phyloP scores from a whole-genome alignment of 1,140 invertebrate genomes.

The Neodiprion virginianus region DNA sequence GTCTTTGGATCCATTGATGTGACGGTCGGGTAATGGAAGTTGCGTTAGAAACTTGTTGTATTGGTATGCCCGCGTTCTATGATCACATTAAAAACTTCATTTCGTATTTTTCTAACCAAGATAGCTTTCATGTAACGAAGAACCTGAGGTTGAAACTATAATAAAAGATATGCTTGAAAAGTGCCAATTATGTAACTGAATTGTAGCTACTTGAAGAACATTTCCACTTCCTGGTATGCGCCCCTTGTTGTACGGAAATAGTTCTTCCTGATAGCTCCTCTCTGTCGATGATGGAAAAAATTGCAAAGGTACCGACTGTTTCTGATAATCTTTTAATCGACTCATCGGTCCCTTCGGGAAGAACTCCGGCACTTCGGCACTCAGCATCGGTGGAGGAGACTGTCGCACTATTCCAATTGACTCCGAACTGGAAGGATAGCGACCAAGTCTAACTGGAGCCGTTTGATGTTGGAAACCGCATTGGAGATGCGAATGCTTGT shows the following conservation, averaged over 20 bases:
- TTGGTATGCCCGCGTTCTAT: conserved; percentile 47
- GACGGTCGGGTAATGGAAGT: conserved; percentile 39
- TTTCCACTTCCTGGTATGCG: conserved; percentile 25
- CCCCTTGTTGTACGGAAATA: conserved; percentile 37
- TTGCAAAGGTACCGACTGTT: conserved; percentile 32
- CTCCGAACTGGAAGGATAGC: conserved; percentile 24
- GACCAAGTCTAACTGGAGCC: conserved; percentile 16
- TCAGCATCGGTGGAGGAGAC: conserved; percentile 32
- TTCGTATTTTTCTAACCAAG: not conserved
- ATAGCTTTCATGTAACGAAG: not conserved
- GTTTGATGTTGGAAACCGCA: conserved; percentile 27
- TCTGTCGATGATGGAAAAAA: conserved; percentile 38
- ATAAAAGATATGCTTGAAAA: not conserved
- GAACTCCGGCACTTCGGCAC: conserved; percentile 55
- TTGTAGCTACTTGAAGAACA: conserved; percentile 22
- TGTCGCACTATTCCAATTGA: conserved; percentile 20
- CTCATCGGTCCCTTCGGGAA: conserved; percentile 43
- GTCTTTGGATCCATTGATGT: conserved; percentile 47
- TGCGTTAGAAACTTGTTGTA: conserved; percentile 41
- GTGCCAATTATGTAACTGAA: not conserved
- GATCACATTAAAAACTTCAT: conserved; percentile 21
- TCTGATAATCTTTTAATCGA: conserved; percentile 16
- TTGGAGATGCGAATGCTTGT: conserved; percentile 25
- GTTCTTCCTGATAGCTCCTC: conserved; percentile 37
- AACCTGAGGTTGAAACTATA: not conserved